Evolutionary conservation across 2,797 vertebrate genomes (phyloP), one percentile per base, ranked within the genome.

Genomic region (Oreochromis mossambicus): DNA sequence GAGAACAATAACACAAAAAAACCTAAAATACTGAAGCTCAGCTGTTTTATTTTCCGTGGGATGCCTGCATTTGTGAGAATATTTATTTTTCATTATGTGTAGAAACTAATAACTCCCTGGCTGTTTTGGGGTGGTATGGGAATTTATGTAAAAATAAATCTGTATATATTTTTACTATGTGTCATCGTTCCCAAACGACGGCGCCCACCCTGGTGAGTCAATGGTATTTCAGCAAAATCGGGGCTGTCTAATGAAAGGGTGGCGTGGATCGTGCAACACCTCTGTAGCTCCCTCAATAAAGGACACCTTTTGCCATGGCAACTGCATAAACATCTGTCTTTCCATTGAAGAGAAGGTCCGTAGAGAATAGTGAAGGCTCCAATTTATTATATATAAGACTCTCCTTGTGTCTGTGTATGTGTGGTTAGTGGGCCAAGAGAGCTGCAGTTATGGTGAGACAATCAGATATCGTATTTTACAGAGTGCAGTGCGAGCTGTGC

Each of bases 241-340:
- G 77, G 58, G 56, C 86, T 84, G 77, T 93, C 83, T 84, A 80
- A 91, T 87, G 86, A 83, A 89, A 94, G 85, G 88, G 91, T 93
- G 93, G 91, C 79, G 84, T 26, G 83, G 90, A 93, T 95, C 83
- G 36, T 91, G 90, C 83, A 84, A 94, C 93, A 94, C 94, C 88
- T 94, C 84, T 77, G 87, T 83, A 89, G 90, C 89, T 92, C 87
- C 84, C 84, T 92, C 83, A 46, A 88, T 84, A 90, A 92, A 94
- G 89, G 94, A 93, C 92, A 88, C 80, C 61, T 15, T 82, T 96
- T 73, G 46, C 94, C 92, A 95, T 96, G 94, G 94, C 89, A 95
- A 96, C 95, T 86, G 92, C 91, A 95, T 93, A 92, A 95, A 95
- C 95, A 94, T 92, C 91, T 91, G 88, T 87, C 85, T 87, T 54